Evolutionary conservation across 2,113 vertebrate genomes (phyloP).

Genomic region (Acrocephalus arundinaceus): DNA sequence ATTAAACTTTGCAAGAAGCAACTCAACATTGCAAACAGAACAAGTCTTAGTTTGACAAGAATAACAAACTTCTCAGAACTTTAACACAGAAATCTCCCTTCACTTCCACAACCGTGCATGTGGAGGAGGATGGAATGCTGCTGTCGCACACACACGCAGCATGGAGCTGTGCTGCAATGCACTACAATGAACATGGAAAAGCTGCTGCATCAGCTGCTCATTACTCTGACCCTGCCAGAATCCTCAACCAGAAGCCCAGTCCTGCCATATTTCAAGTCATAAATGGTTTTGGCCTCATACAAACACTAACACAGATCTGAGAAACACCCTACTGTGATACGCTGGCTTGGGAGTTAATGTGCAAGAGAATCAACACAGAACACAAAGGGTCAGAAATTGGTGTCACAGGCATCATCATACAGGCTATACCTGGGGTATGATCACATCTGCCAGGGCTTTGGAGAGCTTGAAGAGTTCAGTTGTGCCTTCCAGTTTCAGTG

Average conservation of each 20-base stretch:
- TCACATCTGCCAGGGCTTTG: slow-evolving; percentile 89
- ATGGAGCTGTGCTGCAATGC: not conserved
- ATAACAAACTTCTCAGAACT: not conserved
- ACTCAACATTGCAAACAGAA: not conserved
- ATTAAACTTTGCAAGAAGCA: not conserved
- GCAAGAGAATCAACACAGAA: not conserved
- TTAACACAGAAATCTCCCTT: not conserved
- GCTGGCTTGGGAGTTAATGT: not conserved
- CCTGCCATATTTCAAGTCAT: not conserved
- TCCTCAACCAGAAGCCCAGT: not conserved
- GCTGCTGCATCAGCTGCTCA: not conserved
- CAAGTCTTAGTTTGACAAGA: not conserved
- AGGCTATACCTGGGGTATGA: slow-evolving; percentile 90
- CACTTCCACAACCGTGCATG: too few species aligned
- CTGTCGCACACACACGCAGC: not conserved
- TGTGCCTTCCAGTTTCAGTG: slow-evolving; percentile 89
- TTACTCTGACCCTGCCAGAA: not conserved
- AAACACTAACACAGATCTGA: not conserved
- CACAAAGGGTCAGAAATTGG: not conserved
- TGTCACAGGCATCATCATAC: accelerated
- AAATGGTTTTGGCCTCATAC: not conserved
- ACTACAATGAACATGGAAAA: accelerated
- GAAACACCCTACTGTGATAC: not conserved
- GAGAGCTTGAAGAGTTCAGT: slow-evolving; percentile 90
- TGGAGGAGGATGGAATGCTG: not conserved